Conservation (phyloP, 2,797 vertebrate genomes). For the Agapornis canus region DNA sequence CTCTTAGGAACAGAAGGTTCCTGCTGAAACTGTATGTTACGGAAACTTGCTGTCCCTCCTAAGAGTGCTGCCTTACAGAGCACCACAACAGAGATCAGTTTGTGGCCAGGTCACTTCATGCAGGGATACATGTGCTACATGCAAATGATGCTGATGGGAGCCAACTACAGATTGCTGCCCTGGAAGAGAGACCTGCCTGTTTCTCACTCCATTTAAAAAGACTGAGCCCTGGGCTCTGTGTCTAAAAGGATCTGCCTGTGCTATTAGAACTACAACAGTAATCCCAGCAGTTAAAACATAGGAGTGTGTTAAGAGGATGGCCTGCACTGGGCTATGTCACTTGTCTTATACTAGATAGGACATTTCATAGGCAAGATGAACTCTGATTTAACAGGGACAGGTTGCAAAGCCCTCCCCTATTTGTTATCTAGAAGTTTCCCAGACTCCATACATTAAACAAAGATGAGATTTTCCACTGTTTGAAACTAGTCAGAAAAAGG, state of each 20-base stretch:
- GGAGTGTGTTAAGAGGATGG: fast-evolving
- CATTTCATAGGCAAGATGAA: background rate
- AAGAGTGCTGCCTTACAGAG: background rate
- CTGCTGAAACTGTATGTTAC: background rate
- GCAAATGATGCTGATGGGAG: background rate
- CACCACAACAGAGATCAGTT: background rate
- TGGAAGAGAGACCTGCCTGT: background rate
- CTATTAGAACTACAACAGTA: background rate
- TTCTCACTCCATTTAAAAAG: background rate
- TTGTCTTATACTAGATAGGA: background rate
- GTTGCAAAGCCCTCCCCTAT: background rate
- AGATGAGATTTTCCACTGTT: background rate
- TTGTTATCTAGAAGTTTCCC: background rate
- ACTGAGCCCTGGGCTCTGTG: background rate
- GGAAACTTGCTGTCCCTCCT: background rate
- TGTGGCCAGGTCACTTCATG: background rate
- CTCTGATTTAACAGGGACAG: background rate
- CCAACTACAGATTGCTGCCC: background rate
- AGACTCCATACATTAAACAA: background rate
- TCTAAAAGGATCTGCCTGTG: background rate
- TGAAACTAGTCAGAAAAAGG: background rate
- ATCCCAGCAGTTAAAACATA: background rate
- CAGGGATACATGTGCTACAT: background rate
- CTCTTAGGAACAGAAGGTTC: background rate
- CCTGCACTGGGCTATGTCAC: background rate